Conservation (phyloP, 2,113 vertebrate species). For the Dicentrarchus labrax region DNA sequence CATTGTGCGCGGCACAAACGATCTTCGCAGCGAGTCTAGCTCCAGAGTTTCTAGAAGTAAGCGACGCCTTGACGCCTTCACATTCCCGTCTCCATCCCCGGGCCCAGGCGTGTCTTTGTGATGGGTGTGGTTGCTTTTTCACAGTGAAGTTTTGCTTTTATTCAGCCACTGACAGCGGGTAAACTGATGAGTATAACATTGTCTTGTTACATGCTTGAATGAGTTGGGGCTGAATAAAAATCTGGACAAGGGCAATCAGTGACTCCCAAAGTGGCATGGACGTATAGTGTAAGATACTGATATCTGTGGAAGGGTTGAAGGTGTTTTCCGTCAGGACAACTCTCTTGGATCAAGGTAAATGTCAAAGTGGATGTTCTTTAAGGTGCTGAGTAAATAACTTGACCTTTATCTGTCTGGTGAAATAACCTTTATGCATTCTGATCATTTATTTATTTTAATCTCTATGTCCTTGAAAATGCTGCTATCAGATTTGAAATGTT, state of each 20-base stretch:
- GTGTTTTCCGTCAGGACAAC: slow-evolving; percentile 1
- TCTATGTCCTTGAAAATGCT: not conserved
- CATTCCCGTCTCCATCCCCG: not conserved
- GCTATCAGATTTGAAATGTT: not conserved
- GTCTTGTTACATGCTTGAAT: not conserved
- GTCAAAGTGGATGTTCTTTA: not conserved
- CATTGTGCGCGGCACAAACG: slow-evolving; percentile 6
- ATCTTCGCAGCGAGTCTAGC: slow-evolving; percentile 32
- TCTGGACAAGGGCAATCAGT: not conserved
- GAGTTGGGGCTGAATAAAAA: not conserved
- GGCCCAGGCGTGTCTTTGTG: slow-evolving; percentile 8
- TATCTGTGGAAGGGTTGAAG: not conserved
- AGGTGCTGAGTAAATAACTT: not conserved
- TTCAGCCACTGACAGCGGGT: not conserved
- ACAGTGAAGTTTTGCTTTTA: too few relatives aligned
- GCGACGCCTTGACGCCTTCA: not conserved
- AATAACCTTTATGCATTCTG: not conserved
- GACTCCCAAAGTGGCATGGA: not conserved
- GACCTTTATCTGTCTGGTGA: not conserved
- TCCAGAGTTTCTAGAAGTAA: slow-evolving; percentile 27
- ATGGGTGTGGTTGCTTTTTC: slow-evolving; percentile 58
- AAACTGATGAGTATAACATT: not conserved
- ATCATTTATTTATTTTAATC: not conserved
- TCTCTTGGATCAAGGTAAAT: slow-evolving; percentile 42
- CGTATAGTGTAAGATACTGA: not conserved